Percentiles rank a stretch among this genome's conserved stretches.
Conservation (phyloP, 2,797 vertebrate genomes). For the Pygocentrus nattereri region DNA sequence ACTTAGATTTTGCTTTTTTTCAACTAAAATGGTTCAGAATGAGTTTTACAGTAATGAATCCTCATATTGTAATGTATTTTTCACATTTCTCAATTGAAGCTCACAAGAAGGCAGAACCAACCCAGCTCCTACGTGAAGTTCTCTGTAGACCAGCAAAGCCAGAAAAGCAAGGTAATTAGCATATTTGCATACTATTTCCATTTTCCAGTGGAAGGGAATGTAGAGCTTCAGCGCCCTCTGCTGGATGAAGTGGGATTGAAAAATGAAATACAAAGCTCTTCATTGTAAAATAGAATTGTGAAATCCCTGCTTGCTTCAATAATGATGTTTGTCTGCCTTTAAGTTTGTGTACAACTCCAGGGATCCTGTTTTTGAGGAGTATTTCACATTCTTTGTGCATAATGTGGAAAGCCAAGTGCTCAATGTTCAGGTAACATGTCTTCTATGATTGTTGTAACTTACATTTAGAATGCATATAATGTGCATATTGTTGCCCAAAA, state of each 20-base stretch:
- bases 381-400: conserved; percentile 93
- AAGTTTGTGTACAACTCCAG: conserved; percentile 85
- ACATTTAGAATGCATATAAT: too few relatives aligned
- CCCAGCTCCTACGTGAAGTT: conserved; percentile 89
- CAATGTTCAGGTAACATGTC: conserved; percentile 82
- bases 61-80: conserved; percentile 14
- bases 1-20: neutral
- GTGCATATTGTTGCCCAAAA: too few relatives aligned
- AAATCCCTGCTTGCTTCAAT: neutral
- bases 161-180: conserved; percentile 90
- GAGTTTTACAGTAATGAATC: neutral
- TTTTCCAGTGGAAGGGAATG: neutral
- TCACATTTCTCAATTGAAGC: conserved; percentile 63
- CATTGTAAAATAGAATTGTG: too few relatives aligned
- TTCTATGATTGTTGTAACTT: too few relatives aligned
- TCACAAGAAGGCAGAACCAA: conserved; percentile 76
- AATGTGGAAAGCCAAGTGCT: conserved; percentile 83
- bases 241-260: neutral
- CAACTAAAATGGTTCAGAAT: neutral
- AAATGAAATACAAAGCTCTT: neutral
- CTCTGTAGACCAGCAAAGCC: conserved; percentile 80
- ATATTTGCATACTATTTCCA: conserved; percentile 27
- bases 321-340: neutral
- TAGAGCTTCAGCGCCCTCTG: neutral
- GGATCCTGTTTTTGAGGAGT: conserved; percentile 91